A percentile compares a stretch with the other conserved stretches of the same genome.
These are phyloP conservation scores for Siderastrea radians DNA, from an alignment of 92 coral and sea anemone genomes.

Conservation along the genomic window DNA sequence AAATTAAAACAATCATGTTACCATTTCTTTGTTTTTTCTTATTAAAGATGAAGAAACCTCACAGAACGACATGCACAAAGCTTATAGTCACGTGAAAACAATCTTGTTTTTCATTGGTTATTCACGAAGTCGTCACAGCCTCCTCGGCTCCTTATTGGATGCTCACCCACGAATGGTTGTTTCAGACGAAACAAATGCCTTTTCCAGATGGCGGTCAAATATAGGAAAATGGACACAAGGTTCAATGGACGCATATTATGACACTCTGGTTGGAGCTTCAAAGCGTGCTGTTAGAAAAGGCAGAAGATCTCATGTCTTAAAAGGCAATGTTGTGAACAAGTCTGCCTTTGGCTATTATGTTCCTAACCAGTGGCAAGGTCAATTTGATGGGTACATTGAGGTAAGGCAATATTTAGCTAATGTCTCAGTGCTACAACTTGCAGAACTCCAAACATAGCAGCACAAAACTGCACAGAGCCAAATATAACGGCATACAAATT, in stretches of 20 bases:
- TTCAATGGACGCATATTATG: no score
- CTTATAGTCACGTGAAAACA: slow-evolving; percentile 18
- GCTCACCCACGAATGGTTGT: slow-evolving; percentile 43
- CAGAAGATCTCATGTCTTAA: neutral
- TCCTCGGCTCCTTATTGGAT: slow-evolving; percentile 14
- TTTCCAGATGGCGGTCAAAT: neutral
- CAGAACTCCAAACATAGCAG: no score
- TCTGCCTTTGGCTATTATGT: neutral
- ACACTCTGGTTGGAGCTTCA: neutral
- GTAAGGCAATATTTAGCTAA: neutral
- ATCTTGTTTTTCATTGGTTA: slow-evolving; percentile 39
- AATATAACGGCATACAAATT: no score
- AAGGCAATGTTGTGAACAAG: slow-evolving; percentile 4
- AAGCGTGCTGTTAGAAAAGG: neutral
- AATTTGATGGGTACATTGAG: slow-evolving; percentile 35
- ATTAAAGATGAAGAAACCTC: neutral
- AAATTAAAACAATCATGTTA: no score
- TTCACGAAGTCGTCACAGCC: slow-evolving; percentile 31
- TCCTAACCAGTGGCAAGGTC: slow-evolving; percentile 19
- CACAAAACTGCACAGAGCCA: no score
- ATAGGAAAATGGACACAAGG: neutral
- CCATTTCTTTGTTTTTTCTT: no score
- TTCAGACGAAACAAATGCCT: no score
- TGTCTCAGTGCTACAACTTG: no score
- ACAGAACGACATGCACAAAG: neutral